Base-by-base conservation (phyloP, 2,888 invertebrate genomes). In the Listrodromus nycthemerus region DNA sequence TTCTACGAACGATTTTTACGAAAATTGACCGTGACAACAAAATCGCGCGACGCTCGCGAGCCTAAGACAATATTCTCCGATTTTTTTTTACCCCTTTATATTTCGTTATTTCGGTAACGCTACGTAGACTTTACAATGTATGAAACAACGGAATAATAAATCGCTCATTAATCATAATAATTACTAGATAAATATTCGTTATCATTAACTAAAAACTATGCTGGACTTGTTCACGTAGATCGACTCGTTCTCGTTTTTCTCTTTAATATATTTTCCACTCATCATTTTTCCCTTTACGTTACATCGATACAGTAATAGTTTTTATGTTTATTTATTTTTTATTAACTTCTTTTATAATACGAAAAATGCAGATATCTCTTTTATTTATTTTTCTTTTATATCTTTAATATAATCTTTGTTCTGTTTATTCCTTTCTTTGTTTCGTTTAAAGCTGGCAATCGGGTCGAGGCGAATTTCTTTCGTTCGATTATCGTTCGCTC, bases 111-210 rank as follows among this genome's bases (percentile, higher is more conserved):
- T 63, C 63, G n/a, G 37, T 71, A 92, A 93, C 92, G 87, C 91
- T 91, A 91, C 90, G 90, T 92, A 93, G 89, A 93, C 90, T 93
- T 92, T 92, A 89, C 89, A 91, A 88, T 89, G 88, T 89, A 89
- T 82, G 89, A 91, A 91, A 91, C 89, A 91, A 91, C 88, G 87
- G 87, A 91, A 90, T 86, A 91, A 90, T 85, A 84, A 79, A 83
- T 83, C 83, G 77, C 80, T 81, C 48, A 70, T 79, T 55, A 71
- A 82, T 89, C 83, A 85, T 88, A 88, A 89, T 88, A 84, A 84
- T 76, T 77, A 88, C 87, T 88, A 89, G 79, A 90, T 91, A 89
- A 90, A 90, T 89, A 84, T 66, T 86, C 78, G 65, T 83, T 55
- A 82, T 84, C 85, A 83, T 88, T 86, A 80, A 85, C 45, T 86